Evolutionary conservation across 2,888 invertebrate genomes (phyloP), one percentile per base, ranked within the genome.

Genomic region (Agrochola lota): DNA sequence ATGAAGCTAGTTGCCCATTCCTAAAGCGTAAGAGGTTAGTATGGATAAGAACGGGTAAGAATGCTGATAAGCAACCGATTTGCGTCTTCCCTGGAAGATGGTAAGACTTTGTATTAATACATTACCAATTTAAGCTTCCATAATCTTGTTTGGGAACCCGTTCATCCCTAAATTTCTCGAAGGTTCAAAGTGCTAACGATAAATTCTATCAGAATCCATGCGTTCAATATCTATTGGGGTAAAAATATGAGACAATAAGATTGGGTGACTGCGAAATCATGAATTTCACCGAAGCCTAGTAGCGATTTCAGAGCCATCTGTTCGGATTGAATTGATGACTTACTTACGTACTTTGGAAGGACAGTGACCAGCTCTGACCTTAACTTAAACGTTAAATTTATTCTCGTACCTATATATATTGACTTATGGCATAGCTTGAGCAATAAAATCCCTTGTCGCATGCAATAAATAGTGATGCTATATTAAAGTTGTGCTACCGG

Each of bases 211-310:
- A 89, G 88, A 91, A 92, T 92, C 91, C 91, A 91, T 90, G 92
- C 86, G 91, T 91, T 88, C 91, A 91, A 93, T 93, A 91, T 93
- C 89, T 89, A 89, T 89, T 90, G 81, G 90, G 80, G 83, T 84
- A 84, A 90, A 93, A 92, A 91, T 92, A 92, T 92, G 91, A 91
- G 91, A 91, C 91, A 92, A 91, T 91, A 90, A 90, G 88, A 87
- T 84, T 81, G 88, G 85, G 77, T 73, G 84, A 81, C 78, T 88
- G 84, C 71, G 81, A 84, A 88, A 85, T 84, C 80, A 86, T 83
- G 79, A 83, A 77, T 80, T 77, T 74, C 46, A 67, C 26, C 49
- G 23, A 63, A 72, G 40, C 63, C 74, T 68, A 77, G 66, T 40
- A 68, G 9, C 72, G 43, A 77, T 75, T 62, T 68, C 64, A 73